Evolutionary conservation across 1,140 invertebrate species (phyloP).

Genomic region (Danaus melanippus): DNA sequence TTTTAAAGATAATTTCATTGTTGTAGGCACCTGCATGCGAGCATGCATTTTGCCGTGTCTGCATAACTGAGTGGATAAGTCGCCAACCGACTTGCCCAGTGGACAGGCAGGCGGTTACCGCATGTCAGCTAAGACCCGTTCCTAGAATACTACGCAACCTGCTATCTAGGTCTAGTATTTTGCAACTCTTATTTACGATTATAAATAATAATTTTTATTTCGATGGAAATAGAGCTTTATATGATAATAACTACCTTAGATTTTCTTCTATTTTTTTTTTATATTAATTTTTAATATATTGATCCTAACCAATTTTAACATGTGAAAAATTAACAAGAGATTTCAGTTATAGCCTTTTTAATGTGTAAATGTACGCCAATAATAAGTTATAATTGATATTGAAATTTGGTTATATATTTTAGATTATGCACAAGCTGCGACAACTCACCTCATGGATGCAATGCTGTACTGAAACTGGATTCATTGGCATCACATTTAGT

Average conservation of each 20-base stretch:
- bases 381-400: neutral
- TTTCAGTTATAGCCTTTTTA: no score
- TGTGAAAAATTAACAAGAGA: no score
- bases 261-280: constrained; percentile 9
- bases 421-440: constrained; percentile 92
- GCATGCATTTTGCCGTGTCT: constrained; percentile 94
- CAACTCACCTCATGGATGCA: constrained; percentile 91
- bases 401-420: constrained; percentile 25
- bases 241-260: no score
- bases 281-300: constrained; percentile 5
- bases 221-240: no score
- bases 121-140: constrained; percentile 89
- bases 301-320: neutral
- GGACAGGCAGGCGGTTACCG: constrained; percentile 90
- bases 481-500: constrained; percentile 85
- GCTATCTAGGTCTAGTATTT: constrained; percentile 76
- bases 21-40: constrained; percentile 92
- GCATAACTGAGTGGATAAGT: constrained; percentile 95
- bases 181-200: constrained; percentile 20
- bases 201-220: no score
- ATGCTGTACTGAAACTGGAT: constrained; percentile 88
- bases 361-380: neutral
- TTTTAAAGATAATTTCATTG: neutral
- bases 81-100: constrained; percentile 94
- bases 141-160: constrained; percentile 94